Evolutionary conservation across 2,113 vertebrate genomes (phyloP), one percentile per base, ranked within the genome.

Genomic region (Tenrec ecaudatus): DNA sequence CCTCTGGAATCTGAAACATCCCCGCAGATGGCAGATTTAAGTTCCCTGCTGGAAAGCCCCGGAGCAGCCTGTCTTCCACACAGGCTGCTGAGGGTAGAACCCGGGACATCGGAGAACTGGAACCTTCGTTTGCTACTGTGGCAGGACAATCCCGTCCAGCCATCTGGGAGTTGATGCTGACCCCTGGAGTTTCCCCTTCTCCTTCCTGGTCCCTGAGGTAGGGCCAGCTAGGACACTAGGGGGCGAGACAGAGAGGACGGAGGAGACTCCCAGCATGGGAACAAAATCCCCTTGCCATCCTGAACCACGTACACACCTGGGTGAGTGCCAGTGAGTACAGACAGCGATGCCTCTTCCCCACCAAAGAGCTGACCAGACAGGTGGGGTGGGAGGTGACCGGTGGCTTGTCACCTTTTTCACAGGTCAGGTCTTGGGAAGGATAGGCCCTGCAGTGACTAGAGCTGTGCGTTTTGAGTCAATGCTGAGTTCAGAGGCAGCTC

Each of bases 71-170:
- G 38, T 79, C 8, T 85, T 60, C 36, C n/a, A 60, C 40, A 22
- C 47, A 95, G 31, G 40, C 47, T 47, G 31, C 38, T 82, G 69
- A 90, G 31, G 47, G 76, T 80, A 86, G 91, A 79, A 92, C 86
- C 36, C 38, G 69, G 73, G 62, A 68, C 33, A 88, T 31, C 68
- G 36, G 66, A 66, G 86, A 27, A 71, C 38, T 64, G 47, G 71
- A 93, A 43, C 22, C 22, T 57, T 62, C 31, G 57, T 66, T 82
- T 90, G 90, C 60, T 87, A 71, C 25, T 29, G 10, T 3, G 60
- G 75, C 86, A 91, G 31, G 29, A 40, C 66, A 16, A 40, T 47
- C 77, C 71, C 29, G 15, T 93, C 40, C 23, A 20, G 33, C 33
- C 29, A 5, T 60, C 29, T 9, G 25, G 15, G 3, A 15, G 27